These are phyloP conservation scores for Rhineura floridana DNA, from an alignment of 2,113 vertebrate species.

Conservation along the genomic window DNA sequence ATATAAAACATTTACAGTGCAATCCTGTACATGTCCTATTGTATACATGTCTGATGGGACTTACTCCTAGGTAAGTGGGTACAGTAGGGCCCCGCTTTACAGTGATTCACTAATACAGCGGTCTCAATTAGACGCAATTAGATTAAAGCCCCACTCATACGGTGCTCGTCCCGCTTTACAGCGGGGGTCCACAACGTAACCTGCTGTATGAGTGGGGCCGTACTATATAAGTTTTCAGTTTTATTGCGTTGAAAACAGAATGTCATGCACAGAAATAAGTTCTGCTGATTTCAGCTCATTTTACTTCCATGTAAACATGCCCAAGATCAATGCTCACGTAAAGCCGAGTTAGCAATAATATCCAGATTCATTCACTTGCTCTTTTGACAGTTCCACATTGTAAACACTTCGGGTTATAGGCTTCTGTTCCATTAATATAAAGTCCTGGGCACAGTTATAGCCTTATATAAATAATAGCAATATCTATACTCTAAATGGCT, in stretches of 20 bases:
- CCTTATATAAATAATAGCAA: constrained; percentile 14
- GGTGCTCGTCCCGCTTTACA: too few species aligned
- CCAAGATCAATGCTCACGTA: not conserved
- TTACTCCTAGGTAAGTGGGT: not conserved
- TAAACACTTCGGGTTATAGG: not conserved
- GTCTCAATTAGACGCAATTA: too few species aligned
- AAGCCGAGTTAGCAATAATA: not conserved
- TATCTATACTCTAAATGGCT: not conserved
- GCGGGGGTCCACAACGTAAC: too few species aligned
- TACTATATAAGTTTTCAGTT: not conserved
- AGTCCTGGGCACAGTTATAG: not conserved
- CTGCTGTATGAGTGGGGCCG: too few species aligned
- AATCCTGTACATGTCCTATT: not conserved
- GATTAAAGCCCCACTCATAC: too few species aligned
- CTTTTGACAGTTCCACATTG: not conserved
- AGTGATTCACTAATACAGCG: too few species aligned
- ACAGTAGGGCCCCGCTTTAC: too few species aligned
- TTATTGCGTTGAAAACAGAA: not conserved
- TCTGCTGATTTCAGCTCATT: not conserved
- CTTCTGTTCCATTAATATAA: not conserved
- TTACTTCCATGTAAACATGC: not conserved
- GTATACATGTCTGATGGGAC: not conserved
- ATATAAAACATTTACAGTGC: not conserved
- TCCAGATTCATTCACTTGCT: constrained; percentile 12
- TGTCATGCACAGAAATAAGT: not conserved